Conservation (phyloP, 2,888 invertebrate genomes). For the Autographa gamma region DNA sequence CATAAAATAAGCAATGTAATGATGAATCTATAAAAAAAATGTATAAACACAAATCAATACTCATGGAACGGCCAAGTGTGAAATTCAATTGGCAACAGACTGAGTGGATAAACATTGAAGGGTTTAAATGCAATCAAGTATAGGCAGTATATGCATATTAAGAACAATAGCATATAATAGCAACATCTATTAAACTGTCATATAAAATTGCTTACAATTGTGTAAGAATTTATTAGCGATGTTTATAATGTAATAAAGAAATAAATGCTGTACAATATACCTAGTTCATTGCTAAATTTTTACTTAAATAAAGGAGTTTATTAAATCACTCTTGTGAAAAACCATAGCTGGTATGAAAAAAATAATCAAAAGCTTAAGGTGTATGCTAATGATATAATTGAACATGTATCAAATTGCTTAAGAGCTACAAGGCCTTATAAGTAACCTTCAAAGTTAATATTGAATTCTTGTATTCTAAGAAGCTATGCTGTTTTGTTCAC, state of each 20-base stretch:
- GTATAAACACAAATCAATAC: not conserved
- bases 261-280: too few relatives aligned
- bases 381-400: not conserved
- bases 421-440: slow-evolving; percentile 1
- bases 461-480: not conserved
- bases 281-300: too few relatives aligned
- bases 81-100: not conserved
- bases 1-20: not conserved
- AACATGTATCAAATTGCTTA: not conserved
- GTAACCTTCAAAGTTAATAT: not conserved
- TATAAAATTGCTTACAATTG: not conserved
- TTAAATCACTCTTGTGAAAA: not conserved
- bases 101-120: not conserved
- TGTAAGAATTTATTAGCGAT: not conserved
- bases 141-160: not conserved
- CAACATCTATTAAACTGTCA: not conserved
- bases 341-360: not conserved
- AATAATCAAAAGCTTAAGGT: not conserved
- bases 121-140: not conserved
- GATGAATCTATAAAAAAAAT: not conserved
- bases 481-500: not conserved
- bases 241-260: too few relatives aligned
- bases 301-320: not conserved
- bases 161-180: not conserved
- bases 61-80: not conserved